Conservation (phyloP, 2,888 invertebrate genomes). For the Ophraella communa region DNA sequence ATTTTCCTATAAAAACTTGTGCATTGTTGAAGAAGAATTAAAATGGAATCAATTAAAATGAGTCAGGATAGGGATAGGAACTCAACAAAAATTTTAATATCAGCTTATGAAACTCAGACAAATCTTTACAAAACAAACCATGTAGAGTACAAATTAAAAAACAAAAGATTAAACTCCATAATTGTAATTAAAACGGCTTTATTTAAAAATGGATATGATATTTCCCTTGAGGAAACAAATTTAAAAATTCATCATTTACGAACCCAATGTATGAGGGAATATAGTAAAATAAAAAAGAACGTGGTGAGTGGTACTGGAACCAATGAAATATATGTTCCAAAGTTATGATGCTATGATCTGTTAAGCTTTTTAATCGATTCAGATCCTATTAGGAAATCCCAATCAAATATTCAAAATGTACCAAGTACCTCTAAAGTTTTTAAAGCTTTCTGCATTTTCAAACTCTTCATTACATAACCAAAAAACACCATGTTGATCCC, state of each 20-base stretch:
- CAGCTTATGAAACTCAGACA: no score
- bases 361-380: not conserved
- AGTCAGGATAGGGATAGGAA: no score
- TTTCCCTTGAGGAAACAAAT: no score
- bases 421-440: not conserved
- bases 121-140: no score
- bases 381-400: not conserved
- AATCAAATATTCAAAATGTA: not conserved
- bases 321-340: not conserved
- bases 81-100: no score
- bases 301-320: not conserved
- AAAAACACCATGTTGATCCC: not conserved
- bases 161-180: no score
- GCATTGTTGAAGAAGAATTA: no score
- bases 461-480: not conserved
- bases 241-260: not conserved
- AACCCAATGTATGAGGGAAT: not conserved
- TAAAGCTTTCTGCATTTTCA: not conserved
- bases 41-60: no score
- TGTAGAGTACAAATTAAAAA: no score
- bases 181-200: no score
- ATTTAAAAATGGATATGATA: no score
- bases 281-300: not conserved
- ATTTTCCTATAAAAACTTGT: no score
- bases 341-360: not conserved